Evolutionary conservation across 2,888 invertebrate species (phyloP).

Genomic region (Campoplex capitator): DNA sequence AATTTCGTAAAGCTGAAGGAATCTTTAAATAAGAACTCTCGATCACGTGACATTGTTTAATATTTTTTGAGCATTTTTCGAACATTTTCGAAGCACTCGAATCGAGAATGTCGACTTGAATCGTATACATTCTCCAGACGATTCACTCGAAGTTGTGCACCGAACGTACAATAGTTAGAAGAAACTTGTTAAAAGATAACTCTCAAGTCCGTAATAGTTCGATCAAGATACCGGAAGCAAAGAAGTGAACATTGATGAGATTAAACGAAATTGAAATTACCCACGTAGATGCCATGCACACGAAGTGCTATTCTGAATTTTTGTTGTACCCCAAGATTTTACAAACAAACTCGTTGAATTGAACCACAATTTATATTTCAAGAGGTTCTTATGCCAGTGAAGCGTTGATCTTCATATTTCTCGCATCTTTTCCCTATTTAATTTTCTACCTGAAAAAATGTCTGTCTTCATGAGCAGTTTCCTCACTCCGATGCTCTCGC

Average conservation of each 20-base stretch:
- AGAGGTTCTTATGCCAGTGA: constrained; percentile 72
- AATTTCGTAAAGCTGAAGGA: background rate
- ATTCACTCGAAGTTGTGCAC: background rate
- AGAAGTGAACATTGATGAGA: background rate
- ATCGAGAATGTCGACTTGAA: background rate
- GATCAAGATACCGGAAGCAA: background rate
- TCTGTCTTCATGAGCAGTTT: constrained; percentile 58
- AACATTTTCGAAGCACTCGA: background rate
- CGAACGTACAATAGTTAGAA: background rate
- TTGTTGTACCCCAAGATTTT: background rate
- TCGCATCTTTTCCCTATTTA: constrained; percentile 72
- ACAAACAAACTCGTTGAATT: constrained; percentile 76
- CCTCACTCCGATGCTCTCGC: background rate
- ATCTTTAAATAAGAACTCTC: background rate
- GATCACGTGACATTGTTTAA: no score
- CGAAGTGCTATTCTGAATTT: background rate
- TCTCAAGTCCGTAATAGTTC: background rate
- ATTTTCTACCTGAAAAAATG: constrained; percentile 81
- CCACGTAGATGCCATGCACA: background rate
- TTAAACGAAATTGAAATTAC: constrained; percentile 4
- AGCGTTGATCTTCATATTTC: constrained; percentile 9
- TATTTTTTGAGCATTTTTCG: no score
- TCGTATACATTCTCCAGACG: background rate
- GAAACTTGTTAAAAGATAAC: background rate
- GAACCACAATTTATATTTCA: constrained; percentile 76